Percentiles rank a stretch among this genome's conserved stretches.
These are phyloP conservation scores for Brachyistius frenatus DNA, from an alignment of 2,113 vertebrate genomes.

Conservation along the genomic window DNA sequence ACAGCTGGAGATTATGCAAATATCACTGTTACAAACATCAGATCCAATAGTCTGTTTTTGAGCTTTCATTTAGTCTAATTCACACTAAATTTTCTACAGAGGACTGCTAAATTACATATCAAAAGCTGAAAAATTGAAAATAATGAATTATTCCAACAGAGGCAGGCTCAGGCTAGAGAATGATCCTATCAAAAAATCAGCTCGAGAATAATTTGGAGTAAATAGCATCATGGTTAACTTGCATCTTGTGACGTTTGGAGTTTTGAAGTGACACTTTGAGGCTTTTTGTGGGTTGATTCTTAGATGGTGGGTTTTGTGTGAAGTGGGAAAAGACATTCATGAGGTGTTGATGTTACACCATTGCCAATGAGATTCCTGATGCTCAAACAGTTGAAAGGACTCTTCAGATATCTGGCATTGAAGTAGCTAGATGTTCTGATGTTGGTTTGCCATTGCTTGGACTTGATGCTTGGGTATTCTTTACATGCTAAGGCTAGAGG, in stretches of 20 bases:
- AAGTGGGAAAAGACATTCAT: constrained; percentile 52
- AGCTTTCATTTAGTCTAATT: constrained; percentile 55
- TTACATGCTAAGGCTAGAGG: constrained; percentile 22
- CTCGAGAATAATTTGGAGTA: constrained; percentile 31
- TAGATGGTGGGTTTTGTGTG: constrained; percentile 53
- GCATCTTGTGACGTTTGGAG: constrained; percentile 27
- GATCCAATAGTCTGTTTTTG: constrained; percentile 25
- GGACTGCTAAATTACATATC: constrained; percentile 64
- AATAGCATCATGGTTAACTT: constrained; percentile 47
- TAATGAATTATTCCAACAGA: constrained; percentile 62
- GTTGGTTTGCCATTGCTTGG: constrained; percentile 34
- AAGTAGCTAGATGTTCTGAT: constrained; percentile 7
- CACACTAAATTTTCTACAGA: constrained; percentile 39
- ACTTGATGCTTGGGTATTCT: constrained; percentile 32
- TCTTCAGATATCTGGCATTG: constrained; percentile 17
- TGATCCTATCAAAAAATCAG: constrained; percentile 46
- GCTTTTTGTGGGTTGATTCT: constrained; percentile 47
- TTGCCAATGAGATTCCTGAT: constrained; percentile 58
- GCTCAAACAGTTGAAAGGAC: constrained; percentile 55
- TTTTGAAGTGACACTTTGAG: constrained; percentile 59
- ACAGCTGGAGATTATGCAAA: constrained; percentile 51
- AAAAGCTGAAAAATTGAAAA: constrained; percentile 54
- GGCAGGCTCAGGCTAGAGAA: constrained; percentile 26
- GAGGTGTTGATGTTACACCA: constrained; percentile 67
- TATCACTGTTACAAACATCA: constrained; percentile 33